These are phyloP conservation scores for Scaptomyza graminum DNA, from an alignment of 1,140 invertebrate genomes.

Conservation along the genomic window DNA sequence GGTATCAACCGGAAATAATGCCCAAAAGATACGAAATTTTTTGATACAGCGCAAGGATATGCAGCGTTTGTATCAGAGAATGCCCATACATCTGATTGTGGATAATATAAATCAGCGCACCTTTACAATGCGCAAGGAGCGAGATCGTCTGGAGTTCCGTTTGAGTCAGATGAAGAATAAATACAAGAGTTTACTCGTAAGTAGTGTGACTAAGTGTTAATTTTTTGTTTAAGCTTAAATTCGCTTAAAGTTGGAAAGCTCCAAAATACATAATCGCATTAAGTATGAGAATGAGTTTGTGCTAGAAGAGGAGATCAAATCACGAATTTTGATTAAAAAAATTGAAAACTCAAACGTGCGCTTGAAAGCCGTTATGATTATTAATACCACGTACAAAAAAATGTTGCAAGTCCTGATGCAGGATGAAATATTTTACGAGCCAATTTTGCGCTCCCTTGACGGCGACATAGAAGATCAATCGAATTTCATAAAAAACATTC, in stretches of 20 bases:
- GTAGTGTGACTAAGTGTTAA: background rate
- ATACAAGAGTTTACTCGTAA: slow-evolving; percentile 53
- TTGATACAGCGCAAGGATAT: slow-evolving; percentile 70
- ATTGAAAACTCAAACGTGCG: slow-evolving; percentile 78
- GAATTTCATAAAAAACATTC: slow-evolving; percentile 73
- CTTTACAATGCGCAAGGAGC: slow-evolving; percentile 77
- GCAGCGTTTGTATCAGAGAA: slow-evolving; percentile 74
- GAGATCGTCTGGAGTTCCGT: slow-evolving; percentile 67
- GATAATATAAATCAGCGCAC: slow-evolving; percentile 81
- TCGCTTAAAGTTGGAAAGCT: slow-evolving; percentile 38
- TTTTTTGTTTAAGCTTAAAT: too few species aligned
- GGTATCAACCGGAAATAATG: slow-evolving; percentile 60
- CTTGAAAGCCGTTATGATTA: slow-evolving; percentile 71
- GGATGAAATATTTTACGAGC: slow-evolving; percentile 78
- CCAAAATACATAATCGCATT: slow-evolving; percentile 69
- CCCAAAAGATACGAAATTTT: slow-evolving; percentile 66
- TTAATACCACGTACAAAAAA: slow-evolving; percentile 75
- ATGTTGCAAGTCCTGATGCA: slow-evolving; percentile 70
- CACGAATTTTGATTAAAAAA: slow-evolving; percentile 62
- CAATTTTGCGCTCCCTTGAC: slow-evolving; percentile 68
- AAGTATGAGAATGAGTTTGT: slow-evolving; percentile 71
- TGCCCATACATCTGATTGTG: slow-evolving; percentile 72
- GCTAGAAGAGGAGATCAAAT: slow-evolving; percentile 61
- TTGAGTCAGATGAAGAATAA: slow-evolving; percentile 54
- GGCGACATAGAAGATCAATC: slow-evolving; percentile 75